phyloP scores from a whole-genome alignment of 2,888 invertebrate genomes.

The Zaprionus obscuricornis region DNA sequence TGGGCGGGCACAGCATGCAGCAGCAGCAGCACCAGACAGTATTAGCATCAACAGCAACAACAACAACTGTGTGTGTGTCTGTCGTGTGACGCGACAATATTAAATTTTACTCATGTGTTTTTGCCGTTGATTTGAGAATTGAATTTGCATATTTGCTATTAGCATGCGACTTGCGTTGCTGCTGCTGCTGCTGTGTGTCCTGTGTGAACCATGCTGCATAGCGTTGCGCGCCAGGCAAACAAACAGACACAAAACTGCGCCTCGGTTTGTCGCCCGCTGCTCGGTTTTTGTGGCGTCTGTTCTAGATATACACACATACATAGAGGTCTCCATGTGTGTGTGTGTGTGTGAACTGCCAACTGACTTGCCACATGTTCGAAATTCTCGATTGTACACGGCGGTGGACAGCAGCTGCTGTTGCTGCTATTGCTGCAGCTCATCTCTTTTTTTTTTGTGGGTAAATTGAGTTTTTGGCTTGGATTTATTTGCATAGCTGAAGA shows the following conservation, averaged over 20 bases:
- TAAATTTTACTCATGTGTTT: slow-evolving; percentile 31
- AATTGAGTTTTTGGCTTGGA: slow-evolving; percentile 70
- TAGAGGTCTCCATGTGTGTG: too few species aligned
- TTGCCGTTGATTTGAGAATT: slow-evolving; percentile 69
- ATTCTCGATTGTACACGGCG: slow-evolving; percentile 43
- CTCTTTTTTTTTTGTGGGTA: slow-evolving; percentile 33
- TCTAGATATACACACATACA: too few species aligned
- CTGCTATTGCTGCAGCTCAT: slow-evolving; percentile 23
- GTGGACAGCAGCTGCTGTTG: slow-evolving; percentile 36
- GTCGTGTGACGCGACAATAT: slow-evolving; percentile 26
- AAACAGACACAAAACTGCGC: slow-evolving; percentile 51
- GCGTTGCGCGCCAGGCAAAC: slow-evolving; percentile 48
- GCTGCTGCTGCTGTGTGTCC: not conserved
- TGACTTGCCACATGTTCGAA: slow-evolving; percentile 60
- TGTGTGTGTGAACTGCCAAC: slow-evolving; percentile 34
- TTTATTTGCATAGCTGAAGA: slow-evolving; percentile 71
- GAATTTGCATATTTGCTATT: slow-evolving; percentile 63
- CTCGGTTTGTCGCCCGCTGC: slow-evolving; percentile 47
- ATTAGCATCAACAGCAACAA: slow-evolving; percentile 11
- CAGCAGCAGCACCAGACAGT: slow-evolving; percentile 14
- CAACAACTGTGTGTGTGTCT: not conserved
- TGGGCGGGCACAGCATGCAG: not conserved
- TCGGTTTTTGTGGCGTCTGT: not conserved
- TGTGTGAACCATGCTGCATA: slow-evolving; percentile 3
- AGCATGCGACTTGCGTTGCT: slow-evolving; percentile 36